A percentile compares a stretch with the other conserved stretches of the same genome.
Evolutionary conservation across 2,888 invertebrate genomes (phyloP).

Genomic region (Resseliella maxima): DNA sequence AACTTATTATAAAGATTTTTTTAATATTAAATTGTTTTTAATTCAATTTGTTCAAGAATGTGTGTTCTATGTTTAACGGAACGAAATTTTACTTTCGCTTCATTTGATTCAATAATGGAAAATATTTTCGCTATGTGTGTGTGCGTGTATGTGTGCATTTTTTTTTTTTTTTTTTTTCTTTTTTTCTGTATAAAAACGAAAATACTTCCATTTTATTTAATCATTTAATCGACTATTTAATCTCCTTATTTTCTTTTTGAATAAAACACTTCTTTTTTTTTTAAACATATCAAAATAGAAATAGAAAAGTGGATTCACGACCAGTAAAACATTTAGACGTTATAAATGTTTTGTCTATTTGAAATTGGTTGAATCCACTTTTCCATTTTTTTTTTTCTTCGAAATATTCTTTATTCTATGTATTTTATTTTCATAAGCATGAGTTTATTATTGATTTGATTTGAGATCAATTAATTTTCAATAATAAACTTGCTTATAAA

Average conservation of each 20-base stretch:
- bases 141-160: too few species aligned
- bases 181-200: background rate
- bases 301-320: background rate
- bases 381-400: background rate
- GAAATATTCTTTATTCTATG: too few species aligned
- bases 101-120: background rate
- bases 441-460: background rate
- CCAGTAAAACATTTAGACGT: background rate
- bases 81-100: too few species aligned
- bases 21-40: background rate
- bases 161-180: too few species aligned
- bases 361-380: background rate
- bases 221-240: background rate
- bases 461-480: background rate
- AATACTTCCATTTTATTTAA: background rate
- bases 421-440: background rate
- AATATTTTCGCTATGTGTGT: background rate
- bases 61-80: slow-evolving; percentile 7
- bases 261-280: background rate
- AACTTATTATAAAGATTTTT: background rate
- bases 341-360: too few species aligned
- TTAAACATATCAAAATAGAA: background rate
- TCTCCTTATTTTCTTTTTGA: background rate
- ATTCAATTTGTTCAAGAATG: slow-evolving; percentile 39
- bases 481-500: background rate